Conservation (phyloP, 2,797 vertebrate genomes). For the Pampus argenteus region DNA sequence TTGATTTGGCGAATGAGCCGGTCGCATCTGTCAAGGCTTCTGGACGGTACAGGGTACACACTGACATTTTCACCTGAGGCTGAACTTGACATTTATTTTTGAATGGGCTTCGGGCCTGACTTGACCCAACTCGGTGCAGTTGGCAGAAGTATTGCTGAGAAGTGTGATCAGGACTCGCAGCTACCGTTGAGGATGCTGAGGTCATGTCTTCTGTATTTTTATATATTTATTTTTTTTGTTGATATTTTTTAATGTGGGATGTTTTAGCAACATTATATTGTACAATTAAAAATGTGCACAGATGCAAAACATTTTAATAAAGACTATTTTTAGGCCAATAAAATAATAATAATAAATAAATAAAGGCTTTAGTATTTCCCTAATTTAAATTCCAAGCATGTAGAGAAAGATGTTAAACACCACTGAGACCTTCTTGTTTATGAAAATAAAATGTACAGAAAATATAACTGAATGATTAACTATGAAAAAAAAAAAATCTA, state of each 20-base stretch:
- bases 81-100: conserved; percentile 67
- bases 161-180: not conserved
- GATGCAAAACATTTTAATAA: not conserved
- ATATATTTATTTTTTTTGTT: too few relatives aligned
- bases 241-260: not conserved
- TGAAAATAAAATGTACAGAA: not conserved
- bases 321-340: not conserved
- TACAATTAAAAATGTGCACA: not conserved
- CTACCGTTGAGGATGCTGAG: not conserved
- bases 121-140: conserved; percentile 29
- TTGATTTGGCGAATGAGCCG: conserved; percentile 70
- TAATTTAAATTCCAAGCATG: too few relatives aligned
- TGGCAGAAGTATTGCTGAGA: conserved; percentile 38
- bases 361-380: not conserved
- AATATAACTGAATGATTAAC: not conserved
- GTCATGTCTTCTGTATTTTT: too few relatives aligned
- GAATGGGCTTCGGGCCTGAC: conserved; percentile 41
- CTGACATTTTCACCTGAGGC: conserved; percentile 69
- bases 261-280: not conserved
- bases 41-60: conserved; percentile 33
- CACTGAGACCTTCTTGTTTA: not conserved
- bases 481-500: too few relatives aligned
- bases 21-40: conserved; percentile 55
- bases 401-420: too few relatives aligned
- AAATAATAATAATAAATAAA: not conserved